Evolutionary conservation across 53 echinoderm and acorn worm species (phyloP), one percentile per base, ranked within the genome.

Genomic region (Echinarachnius parma): DNA sequence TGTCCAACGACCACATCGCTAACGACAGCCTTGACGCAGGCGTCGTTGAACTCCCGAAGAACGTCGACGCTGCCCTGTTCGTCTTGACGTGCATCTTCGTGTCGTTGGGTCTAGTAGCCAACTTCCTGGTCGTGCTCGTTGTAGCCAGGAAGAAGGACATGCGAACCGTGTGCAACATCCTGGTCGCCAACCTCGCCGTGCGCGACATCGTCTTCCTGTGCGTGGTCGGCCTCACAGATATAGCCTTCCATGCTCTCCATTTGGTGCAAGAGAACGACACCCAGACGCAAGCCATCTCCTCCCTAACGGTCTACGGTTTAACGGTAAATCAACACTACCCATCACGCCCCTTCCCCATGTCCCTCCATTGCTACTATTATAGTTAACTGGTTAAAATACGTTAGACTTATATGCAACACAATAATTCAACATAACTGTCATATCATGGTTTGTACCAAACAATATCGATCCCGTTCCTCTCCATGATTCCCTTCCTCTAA

Each of bases 121-220:
- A 72, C 20, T 55, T 16, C 1, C 74, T 56, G 28, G 46, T 72
- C 53, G 57, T 72, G 28, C 42, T 35, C 74, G 28, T 27, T 28
- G 42, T 72, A 25, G 74, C 56, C 5, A 34, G 56, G 3, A 24
- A 37, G 39, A 72, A 72, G 45, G 57, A 56, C 28, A 72, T 72
- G 74, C 25, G 14, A 7, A 72, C 28, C 57, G 74, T 72, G 25
- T 72, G 74, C 54, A 72, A 72, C 37, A 20, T 72, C 8, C 56
- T 72, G 27, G 74, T 72, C 26, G 74, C 56, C 8, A 36, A 72
- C 57, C 55, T 72, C 1, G 74, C 74, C 11, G 56, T 72, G 5
- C 74, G 74, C 15, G 74, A 72, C 10, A 42, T 72, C 57, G 21
- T 72, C 27, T 72, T 72, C 74, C 44, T 72, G 19, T 1, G 15